These are phyloP conservation scores for Nemotelus pantherinus DNA, from an alignment of 2,888 invertebrate species.

Conservation along the genomic window DNA sequence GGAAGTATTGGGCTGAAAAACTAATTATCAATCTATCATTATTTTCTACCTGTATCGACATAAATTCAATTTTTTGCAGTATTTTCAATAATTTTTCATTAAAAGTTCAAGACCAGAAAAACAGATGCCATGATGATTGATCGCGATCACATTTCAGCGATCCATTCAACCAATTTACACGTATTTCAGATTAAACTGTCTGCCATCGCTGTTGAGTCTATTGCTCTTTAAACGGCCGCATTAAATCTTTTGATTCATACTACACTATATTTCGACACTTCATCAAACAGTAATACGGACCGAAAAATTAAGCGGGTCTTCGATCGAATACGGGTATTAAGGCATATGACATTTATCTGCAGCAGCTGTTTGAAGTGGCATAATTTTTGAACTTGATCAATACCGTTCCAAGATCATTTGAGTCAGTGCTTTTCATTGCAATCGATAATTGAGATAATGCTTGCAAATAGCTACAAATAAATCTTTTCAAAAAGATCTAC, in stretches of 20 bases:
- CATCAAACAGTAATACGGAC: constrained; percentile 1
- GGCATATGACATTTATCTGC: constrained; percentile 16
- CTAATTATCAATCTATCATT: no score
- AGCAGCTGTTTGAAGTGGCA: constrained; percentile 30
- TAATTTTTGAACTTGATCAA: constrained; percentile 49
- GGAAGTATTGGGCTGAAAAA: no score
- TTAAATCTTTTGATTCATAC: background rate
- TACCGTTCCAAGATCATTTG: constrained; percentile 45
- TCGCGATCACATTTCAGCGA: constrained; percentile 28
- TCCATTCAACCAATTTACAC: constrained; percentile 29
- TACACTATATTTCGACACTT: constrained; percentile 27
- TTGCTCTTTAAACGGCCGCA: no score
- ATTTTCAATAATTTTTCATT: constrained; percentile 11
- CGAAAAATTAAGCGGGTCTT: constrained; percentile 23
- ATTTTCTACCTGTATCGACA: no score
- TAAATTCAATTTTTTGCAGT: no score
- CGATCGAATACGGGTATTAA: background rate
- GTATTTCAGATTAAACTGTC: background rate
- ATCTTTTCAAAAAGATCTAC: background rate
- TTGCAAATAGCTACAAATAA: constrained; percentile 18
- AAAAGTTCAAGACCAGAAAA: constrained; percentile 34
- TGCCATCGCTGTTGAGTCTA: no score
- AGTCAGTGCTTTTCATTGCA: constrained; percentile 5
- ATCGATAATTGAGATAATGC: constrained; percentile 23
- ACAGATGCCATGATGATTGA: constrained; percentile 17